Percentiles rank a stretch among this genome's conserved stretches.
These are phyloP conservation scores for Pagrus major DNA, from an alignment of 2,113 vertebrate species.

Conservation along the genomic window DNA sequence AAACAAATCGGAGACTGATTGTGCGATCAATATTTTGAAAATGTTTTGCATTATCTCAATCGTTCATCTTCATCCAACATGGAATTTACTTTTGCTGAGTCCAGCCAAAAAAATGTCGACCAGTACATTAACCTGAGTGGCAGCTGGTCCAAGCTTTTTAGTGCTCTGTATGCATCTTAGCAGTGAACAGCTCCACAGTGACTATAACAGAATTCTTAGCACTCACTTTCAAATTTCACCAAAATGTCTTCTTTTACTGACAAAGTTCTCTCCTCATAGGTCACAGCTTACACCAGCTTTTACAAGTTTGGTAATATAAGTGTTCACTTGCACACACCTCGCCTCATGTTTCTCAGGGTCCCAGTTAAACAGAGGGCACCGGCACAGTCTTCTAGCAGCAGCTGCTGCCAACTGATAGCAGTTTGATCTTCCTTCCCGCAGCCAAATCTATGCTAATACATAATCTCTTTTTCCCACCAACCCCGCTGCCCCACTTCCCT, in stretches of 20 bases:
- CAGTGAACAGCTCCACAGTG: neutral
- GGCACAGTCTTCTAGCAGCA: conserved; percentile 17
- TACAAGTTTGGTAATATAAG: neutral
- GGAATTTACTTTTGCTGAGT: neutral
- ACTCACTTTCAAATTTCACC: neutral
- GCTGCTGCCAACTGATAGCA: conserved; percentile 60
- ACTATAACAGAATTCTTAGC: neutral
- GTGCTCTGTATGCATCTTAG: neutral
- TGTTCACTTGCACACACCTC: neutral
- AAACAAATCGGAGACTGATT: neutral
- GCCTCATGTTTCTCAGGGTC: conserved; percentile 19
- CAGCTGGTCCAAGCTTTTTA: neutral
- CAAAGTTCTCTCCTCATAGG: neutral
- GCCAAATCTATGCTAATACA: conserved; percentile 63
- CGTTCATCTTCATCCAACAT: neutral
- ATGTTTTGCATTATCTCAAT: neutral
- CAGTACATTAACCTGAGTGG: neutral
- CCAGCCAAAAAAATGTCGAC: neutral
- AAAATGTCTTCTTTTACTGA: neutral
- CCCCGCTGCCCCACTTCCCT: conserved; percentile 21
- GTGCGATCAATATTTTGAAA: neutral
- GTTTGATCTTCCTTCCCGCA: conserved; percentile 59
- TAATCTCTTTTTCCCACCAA: conserved; percentile 45
- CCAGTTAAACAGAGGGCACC: conserved; percentile 25
- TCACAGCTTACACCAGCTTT: neutral